phyloP scores from a whole-genome alignment of 2,797 vertebrate species.

The Lagocephalus sceleratus region DNA sequence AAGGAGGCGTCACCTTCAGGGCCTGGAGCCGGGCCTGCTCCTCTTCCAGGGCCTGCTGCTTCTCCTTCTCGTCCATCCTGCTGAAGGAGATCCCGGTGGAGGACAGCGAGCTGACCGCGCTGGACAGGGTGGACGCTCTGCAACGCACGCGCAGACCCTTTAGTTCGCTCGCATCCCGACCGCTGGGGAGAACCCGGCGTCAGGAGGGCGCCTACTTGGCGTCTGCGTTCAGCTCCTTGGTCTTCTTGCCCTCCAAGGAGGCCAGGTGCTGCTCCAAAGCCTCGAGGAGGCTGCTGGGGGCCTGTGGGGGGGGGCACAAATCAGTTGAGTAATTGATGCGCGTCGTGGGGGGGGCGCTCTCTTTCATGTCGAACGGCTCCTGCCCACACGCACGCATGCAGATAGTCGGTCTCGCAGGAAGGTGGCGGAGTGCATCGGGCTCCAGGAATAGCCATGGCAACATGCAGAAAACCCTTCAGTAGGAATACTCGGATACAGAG shows the following conservation, averaged over 20 bases:
- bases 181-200: too few species aligned
- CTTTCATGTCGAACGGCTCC: neutral
- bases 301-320: conserved; percentile 61
- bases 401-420: conserved; percentile 64
- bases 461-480: conserved; percentile 68
- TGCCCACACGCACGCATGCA: conserved; percentile 29
- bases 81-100: conserved; percentile 90
- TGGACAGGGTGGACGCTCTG: conserved; percentile 89
- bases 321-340: conserved; percentile 1
- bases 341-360: neutral
- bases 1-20: conserved; percentile 79
- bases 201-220: conserved; percentile 74
- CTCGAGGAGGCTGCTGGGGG: conserved; percentile 92
- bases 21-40: conserved; percentile 88
- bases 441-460: conserved; percentile 67
- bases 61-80: conserved; percentile 91
- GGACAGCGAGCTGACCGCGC: conserved; percentile 88
- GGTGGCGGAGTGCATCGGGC: conserved; percentile 59
- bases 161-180: too few species aligned
- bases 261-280: conserved; percentile 92
- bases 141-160: neutral
- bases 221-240: conserved; percentile 86
- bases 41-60: conserved; percentile 88
- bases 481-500: conserved; percentile 39
- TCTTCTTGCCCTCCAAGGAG: conserved; percentile 93